Conservation (phyloP, 2,797 vertebrate genomes). For the Tinamus major region DNA sequence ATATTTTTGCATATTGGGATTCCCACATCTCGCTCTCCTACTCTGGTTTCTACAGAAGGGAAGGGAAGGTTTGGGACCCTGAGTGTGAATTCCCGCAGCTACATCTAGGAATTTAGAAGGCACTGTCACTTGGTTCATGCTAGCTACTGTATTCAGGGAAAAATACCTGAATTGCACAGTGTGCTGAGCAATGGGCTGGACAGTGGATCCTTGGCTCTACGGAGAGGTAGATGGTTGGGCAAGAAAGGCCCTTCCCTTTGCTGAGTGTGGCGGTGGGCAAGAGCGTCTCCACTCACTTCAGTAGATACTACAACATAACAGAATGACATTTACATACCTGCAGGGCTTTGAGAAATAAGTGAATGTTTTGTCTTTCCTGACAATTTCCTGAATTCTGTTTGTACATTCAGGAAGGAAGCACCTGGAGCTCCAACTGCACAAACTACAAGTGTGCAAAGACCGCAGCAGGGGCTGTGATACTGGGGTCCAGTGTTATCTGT, state of each 20-base stretch:
- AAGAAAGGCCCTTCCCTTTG: background rate
- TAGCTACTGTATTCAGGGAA: background rate
- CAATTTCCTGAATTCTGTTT: background rate
- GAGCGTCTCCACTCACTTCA: background rate
- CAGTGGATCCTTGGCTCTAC: background rate
- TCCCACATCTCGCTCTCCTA: background rate
- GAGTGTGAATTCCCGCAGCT: background rate
- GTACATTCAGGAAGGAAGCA: conserved; percentile 87
- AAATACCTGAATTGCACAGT: background rate
- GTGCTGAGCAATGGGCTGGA: background rate
- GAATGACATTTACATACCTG: background rate
- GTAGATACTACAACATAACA: background rate
- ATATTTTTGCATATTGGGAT: background rate
- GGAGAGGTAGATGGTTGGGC: background rate
- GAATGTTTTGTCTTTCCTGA: background rate
- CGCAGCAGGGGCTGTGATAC: conserved; percentile 84
- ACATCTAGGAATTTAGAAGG: background rate
- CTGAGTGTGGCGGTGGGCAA: rapidly evolving
- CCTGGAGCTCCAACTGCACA: conserved; percentile 95
- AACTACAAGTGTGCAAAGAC: conserved; percentile 92
- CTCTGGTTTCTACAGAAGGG: background rate
- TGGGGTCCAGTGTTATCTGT: conserved; percentile 91
- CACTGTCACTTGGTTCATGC: background rate
- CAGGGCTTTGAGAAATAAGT: background rate
- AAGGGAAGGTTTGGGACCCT: background rate